These are phyloP conservation scores for Ammodytes dubius DNA, from an alignment of 2,113 vertebrate species.

Conservation along the genomic window DNA sequence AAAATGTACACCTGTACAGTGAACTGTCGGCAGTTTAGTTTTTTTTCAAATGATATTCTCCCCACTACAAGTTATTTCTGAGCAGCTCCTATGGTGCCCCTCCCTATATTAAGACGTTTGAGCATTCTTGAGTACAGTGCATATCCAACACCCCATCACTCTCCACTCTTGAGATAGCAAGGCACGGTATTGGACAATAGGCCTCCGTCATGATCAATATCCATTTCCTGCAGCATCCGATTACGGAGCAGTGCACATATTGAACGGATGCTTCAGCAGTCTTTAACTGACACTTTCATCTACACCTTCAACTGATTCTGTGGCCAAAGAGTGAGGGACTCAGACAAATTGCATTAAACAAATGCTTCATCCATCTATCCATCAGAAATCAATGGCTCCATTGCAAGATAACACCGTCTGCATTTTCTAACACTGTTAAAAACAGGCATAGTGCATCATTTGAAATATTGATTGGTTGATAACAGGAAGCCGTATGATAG, in stretches of 20 bases:
- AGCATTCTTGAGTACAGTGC: conserved; percentile 21
- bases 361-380: conserved; percentile 57
- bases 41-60: conserved; percentile 1
- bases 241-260: conserved; percentile 77
- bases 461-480: conserved; percentile 65
- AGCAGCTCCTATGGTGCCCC: conserved; percentile 6
- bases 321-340: conserved; percentile 62
- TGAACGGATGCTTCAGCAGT: conserved; percentile 82
- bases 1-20: conserved; percentile 1
- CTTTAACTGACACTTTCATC: conserved; percentile 82
- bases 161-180: conserved; percentile 53
- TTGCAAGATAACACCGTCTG: conserved; percentile 49
- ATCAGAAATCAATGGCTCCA: conserved; percentile 67
- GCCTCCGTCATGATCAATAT: conserved; percentile 79
- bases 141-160: conserved; percentile 47
- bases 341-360: conserved; percentile 81
- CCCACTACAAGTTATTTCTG: background rate
- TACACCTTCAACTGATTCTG: conserved; percentile 75
- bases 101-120: conserved; percentile 16
- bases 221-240: conserved; percentile 82
- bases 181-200: conserved; percentile 65
- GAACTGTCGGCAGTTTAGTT: conserved; percentile 22
- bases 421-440: conserved; percentile 56
- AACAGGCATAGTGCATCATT: conserved; percentile 59
- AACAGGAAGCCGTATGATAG: conserved; percentile 52